phyloP scores from a whole-genome alignment of 1,140 invertebrate genomes.

The Drosophila navojoa region DNA sequence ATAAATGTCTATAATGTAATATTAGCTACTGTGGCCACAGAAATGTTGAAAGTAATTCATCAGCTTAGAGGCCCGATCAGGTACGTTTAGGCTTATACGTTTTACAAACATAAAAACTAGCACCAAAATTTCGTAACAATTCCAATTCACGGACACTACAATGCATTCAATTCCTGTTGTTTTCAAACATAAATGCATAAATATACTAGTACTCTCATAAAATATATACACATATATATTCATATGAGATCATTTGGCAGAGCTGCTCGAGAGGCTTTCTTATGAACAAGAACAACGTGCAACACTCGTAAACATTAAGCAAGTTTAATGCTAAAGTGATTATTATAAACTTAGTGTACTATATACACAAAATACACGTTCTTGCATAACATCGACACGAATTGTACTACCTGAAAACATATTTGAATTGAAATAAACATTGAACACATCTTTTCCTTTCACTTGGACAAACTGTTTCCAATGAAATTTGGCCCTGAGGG shows the following conservation, averaged over 20 bases:
- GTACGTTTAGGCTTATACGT: constrained; percentile 51
- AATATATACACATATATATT: constrained; percentile 2
- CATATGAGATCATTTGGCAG: not conserved
- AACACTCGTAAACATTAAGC: constrained; percentile 47
- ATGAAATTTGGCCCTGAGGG: not conserved
- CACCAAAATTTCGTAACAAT: constrained; percentile 70
- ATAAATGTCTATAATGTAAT: not conserved
- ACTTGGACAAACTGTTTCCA: constrained; percentile 36
- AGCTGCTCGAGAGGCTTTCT: constrained; percentile 56
- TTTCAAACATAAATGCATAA: not conserved
- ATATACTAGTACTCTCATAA: constrained; percentile 3
- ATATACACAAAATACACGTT: constrained; percentile 7
- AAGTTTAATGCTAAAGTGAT: constrained; percentile 57
- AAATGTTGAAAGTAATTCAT: not conserved
- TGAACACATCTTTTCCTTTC: constrained; percentile 60
- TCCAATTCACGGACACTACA: constrained; percentile 50
- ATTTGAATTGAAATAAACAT: constrained; percentile 50
- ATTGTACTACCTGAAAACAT: constrained; percentile 29
- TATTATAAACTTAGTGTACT: constrained; percentile 49
- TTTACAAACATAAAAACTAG: constrained; percentile 41
- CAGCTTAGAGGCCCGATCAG: constrained; percentile 19
- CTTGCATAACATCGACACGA: constrained; percentile 16
- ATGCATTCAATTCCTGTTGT: constrained; percentile 25
- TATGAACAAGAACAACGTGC: constrained; percentile 1
- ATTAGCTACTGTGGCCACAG: not conserved